Evolutionary conservation across 35 echinoderm and acorn worm species (phyloP).

Genomic region (Nesometra sesokonis): DNA sequence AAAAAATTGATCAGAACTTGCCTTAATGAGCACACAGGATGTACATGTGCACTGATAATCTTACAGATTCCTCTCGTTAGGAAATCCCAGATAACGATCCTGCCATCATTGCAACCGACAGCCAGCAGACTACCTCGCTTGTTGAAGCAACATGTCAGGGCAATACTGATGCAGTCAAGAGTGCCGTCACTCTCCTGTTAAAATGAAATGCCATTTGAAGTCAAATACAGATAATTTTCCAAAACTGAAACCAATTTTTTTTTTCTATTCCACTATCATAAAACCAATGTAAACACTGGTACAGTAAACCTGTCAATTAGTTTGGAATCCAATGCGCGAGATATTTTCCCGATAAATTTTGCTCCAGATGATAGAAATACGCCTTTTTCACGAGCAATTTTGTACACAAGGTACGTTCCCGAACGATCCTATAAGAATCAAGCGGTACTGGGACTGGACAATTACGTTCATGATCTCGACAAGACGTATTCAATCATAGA

Average conservation of each 20-base stretch:
- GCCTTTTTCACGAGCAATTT: no score
- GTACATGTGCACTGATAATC: constrained; percentile 87
- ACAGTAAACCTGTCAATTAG: not conserved
- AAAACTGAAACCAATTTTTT: not conserved
- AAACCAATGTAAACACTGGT: not conserved
- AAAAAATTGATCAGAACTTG: no score
- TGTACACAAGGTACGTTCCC: no score
- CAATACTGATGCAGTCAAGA: constrained; percentile 94
- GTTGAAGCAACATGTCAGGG: constrained; percentile 92
- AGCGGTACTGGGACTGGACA: no score
- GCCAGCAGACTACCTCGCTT: constrained; percentile 77
- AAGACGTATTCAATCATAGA: no score
- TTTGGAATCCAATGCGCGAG: not conserved
- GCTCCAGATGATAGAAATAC: no score
- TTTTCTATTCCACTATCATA: not conserved
- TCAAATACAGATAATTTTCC: no score
- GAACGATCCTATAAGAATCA: no score
- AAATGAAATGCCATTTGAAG: no score
- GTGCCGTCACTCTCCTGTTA: constrained; percentile 94
- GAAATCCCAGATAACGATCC: constrained; percentile 98
- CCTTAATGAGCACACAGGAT: constrained; percentile 94
- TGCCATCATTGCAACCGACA: constrained; percentile 91
- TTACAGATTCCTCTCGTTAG: constrained; percentile 85
- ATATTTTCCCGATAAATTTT: no score
- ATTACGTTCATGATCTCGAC: no score